Evolutionary conservation across 2,888 invertebrate species (phyloP).

Genomic region (Nezara viridula): DNA sequence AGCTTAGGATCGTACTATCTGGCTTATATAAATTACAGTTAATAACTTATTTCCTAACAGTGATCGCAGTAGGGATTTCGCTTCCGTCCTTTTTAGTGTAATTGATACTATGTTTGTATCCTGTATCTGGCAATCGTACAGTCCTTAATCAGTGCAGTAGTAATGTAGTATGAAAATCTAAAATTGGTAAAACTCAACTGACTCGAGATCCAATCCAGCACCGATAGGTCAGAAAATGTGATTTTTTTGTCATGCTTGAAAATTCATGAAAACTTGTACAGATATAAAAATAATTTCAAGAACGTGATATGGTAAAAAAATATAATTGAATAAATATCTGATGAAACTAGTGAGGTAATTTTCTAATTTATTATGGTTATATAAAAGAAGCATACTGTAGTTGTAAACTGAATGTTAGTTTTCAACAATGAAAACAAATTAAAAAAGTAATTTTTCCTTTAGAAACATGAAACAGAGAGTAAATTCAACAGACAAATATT

Average conservation of each 20-base stretch:
- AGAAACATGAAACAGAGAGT: no score
- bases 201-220: no score
- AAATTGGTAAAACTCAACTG: no score
- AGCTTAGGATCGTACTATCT: background rate
- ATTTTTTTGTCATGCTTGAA: background rate
- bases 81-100: background rate
- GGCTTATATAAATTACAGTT: background rate
- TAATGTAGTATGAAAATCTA: no score
- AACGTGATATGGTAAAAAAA: background rate
- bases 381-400: background rate
- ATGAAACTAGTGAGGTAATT: background rate
- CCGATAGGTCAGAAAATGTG: no score
- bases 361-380: background rate
- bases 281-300: background rate
- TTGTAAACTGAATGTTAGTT: background rate
- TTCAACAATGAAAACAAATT: background rate
- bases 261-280: background rate
- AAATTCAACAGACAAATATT: no score
- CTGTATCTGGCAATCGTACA: background rate
- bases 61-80: background rate
- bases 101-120: background rate
- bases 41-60: background rate
- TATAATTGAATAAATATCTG: background rate
- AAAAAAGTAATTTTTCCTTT: no score
- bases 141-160: background rate